Conservation (phyloP, 2,113 vertebrate genomes). For the Caloenas nicobarica region DNA sequence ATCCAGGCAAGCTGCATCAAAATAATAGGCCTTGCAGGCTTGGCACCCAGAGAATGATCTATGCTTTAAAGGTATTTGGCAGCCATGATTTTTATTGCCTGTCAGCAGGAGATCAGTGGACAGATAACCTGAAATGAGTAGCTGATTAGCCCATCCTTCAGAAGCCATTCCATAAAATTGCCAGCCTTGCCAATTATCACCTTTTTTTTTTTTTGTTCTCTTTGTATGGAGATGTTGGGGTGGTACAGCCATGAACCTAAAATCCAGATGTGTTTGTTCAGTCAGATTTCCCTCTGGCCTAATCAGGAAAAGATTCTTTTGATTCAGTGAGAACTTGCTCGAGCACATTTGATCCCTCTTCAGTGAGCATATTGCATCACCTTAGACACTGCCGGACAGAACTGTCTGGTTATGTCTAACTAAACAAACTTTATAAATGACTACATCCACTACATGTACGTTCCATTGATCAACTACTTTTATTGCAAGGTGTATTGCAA, state of each 20-base stretch:
- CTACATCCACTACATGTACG: neutral
- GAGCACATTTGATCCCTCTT: neutral
- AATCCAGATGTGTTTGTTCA: neutral
- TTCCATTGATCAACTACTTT: neutral
- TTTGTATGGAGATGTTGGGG: neutral
- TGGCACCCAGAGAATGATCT: conserved; percentile 17
- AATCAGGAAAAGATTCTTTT: neutral
- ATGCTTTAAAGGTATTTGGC: conserved; percentile 19
- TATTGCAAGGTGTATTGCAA: neutral
- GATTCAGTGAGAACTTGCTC: neutral
- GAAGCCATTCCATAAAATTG: neutral
- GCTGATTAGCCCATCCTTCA: neutral
- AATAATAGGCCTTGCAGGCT: conserved; percentile 47
- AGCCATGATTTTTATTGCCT: neutral
- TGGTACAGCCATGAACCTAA: neutral
- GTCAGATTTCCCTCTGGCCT: neutral
- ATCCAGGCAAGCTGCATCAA: conserved; percentile 38
- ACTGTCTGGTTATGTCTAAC: neutral
- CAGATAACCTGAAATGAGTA: conserved; percentile 20
- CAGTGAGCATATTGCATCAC: neutral
- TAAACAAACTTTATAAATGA: neutral
- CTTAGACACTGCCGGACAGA: neutral
- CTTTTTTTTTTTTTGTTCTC: neutral
- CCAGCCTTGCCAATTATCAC: neutral
- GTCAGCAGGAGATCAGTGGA: conserved; percentile 34